Base-by-base conservation (phyloP, 2,113 vertebrate genomes). In the Solea solea region DNA sequence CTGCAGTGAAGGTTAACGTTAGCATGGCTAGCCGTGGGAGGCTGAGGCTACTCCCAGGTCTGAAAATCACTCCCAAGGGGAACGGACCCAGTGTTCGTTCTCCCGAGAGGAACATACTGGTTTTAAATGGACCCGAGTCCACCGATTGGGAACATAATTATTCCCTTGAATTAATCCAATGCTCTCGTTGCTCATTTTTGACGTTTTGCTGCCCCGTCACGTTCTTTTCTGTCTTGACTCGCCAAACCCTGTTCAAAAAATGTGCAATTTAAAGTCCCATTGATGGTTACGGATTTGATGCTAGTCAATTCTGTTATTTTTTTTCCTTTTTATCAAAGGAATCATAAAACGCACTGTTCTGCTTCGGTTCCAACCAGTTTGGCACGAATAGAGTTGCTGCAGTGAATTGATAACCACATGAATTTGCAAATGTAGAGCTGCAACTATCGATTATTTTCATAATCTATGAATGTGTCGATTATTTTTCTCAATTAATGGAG, bases 1-100 rank as follows among this genome's bases (percentile, higher is more conserved):
- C 67, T 28, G 80, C 70, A 74, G 62, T 88, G 85, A 86, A 89
- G 84, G 82, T 86, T 79, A 86, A 72, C 7, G 84, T 69, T 86
- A 84, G 85, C 85, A 10, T 56, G 45, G 83, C 64, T 87, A 88
- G 83, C 88, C 72, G 81, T 58, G 69, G 69, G 75, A 84, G 83
- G 78, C 75, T 78, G 61, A 28, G 84, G 69, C 84, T 72, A 73
- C 82, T 82, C 84, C 86, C 83, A 59, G 79, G 44, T 16, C 51
- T 21, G 64, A 15, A 28, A 64, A 66, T 48, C 0, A 51, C n/a
- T 25, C 78, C 53, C 72, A 1, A 34, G 7, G 62, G 54, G 58
- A 64, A 6, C 40, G 21, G 21, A 50, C 15, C 21, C 25, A 21
- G 51, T 8, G 2, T 57, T 5, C 9, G 13, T 9, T 34, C 27